Conservation (phyloP, 2,888 invertebrate species). For the Phaonia tiefii region DNA sequence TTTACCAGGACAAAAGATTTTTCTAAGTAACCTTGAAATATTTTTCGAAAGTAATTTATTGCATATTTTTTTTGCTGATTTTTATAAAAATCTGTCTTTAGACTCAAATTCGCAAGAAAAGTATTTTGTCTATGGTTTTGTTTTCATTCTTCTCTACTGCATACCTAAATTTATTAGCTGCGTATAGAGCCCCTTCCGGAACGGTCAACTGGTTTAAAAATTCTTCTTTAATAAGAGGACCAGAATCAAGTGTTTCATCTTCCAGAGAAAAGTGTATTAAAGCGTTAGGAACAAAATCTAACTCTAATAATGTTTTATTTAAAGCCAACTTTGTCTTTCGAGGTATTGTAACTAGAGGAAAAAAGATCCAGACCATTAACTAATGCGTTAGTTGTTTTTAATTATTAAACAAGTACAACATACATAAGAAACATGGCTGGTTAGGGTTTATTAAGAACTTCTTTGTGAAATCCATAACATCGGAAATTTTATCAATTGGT, state of each 20-base stretch:
- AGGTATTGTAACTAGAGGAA: constrained; percentile 88
- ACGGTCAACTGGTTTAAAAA: constrained; percentile 84
- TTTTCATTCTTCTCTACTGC: too few relatives aligned
- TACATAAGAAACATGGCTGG: constrained; percentile 89
- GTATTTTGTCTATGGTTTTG: too few relatives aligned
- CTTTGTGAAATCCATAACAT: constrained; percentile 88
- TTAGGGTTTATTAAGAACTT: constrained; percentile 85
- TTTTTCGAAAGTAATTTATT: too few relatives aligned
- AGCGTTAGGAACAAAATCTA: constrained; percentile 89
- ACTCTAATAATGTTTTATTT: constrained; percentile 85
- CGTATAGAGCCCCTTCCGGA: constrained; percentile 85
- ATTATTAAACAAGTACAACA: constrained; percentile 76
- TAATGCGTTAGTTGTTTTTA: background rate
- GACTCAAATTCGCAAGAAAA: too few relatives aligned
- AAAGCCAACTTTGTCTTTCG: constrained; percentile 86
- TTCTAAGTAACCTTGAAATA: too few relatives aligned
- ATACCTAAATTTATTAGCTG: constrained; percentile 85
- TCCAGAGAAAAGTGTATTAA: constrained; percentile 87
- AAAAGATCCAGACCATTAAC: constrained; percentile 34
- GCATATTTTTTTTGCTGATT: too few relatives aligned
- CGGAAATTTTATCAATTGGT: constrained; percentile 87
- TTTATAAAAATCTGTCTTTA: too few relatives aligned
- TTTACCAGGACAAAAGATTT: too few relatives aligned
- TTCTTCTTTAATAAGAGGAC: constrained; percentile 83
- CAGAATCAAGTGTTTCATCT: constrained; percentile 77